Base-by-base conservation (phyloP, 2,888 invertebrate genomes). In the Crepidodera aurea region DNA sequence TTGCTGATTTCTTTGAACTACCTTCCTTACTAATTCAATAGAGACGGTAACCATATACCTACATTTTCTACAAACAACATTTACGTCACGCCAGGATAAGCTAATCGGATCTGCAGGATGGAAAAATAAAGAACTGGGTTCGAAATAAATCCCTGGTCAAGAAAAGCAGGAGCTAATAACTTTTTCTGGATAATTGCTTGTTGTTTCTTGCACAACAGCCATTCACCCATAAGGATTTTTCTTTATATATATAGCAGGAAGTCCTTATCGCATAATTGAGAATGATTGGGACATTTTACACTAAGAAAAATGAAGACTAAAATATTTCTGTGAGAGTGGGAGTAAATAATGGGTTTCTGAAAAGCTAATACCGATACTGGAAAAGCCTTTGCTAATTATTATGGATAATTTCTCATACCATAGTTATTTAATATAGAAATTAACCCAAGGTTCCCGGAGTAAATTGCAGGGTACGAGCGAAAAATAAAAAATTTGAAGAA, bases 41-140 rank as follows among this genome's bases (percentile, higher is more conserved):
- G 1, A 13, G 3, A 4, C 13, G 37, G 13, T 12, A 13, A 37
- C 37, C 5, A 13, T 37, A 13, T 13, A 37, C n/a, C n/a, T n/a
- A n/a, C 29, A 37, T 37, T 37, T 29, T 37, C 12, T 37, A 4
- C 10, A 15, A 37, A 13, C 37, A 37, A 37, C 37, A 37, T 37
- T 37, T 37, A 37, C 15, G 37, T 37, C 37, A 15, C 37, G 37
- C 37, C 7, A 37, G 13, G 37, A 37, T 37, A 37, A 37, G 37
- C 10, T 37, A 37, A 37, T 13, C 4, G 37, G 37, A 37, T 37
- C 13, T 37, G 12, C 37, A 2, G 13, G 13, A 37, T 37, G 37
- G 37, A 37, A 37, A 37, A 37, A 37, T 37, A 37, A 37, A 15
- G 3, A 15, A 37, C 7, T 10, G 37, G 37, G 13, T 37, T 37